Evolutionary conservation across 1,140 invertebrate genomes (phyloP).

Genomic region (Tetragonula clypearis): DNA sequence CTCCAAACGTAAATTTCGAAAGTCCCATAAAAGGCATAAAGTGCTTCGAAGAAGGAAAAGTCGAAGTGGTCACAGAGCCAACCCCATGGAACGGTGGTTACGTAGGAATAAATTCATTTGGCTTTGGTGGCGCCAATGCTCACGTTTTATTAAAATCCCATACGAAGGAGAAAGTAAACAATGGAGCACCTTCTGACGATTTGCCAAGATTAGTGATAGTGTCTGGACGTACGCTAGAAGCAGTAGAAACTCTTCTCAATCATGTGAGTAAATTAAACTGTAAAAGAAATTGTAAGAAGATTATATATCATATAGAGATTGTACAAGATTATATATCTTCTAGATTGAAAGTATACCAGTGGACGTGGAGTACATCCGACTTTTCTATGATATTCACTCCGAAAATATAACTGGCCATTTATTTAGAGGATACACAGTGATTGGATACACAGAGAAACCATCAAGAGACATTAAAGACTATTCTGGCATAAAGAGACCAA

Average conservation of each 20-base stretch:
- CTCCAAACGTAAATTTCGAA: constrained; percentile 88
- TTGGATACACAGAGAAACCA: constrained; percentile 71
- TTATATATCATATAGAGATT: too few species aligned
- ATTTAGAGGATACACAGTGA: constrained; percentile 84
- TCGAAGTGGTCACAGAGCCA: constrained; percentile 85
- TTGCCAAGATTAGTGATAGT: constrained; percentile 85
- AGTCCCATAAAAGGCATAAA: constrained; percentile 86
- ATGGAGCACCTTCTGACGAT: constrained; percentile 80
- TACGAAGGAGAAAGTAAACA: constrained; percentile 82
- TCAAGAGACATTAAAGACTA: constrained; percentile 45
- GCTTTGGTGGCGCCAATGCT: constrained; percentile 85
- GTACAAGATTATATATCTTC: too few species aligned
- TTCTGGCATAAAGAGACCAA: constrained; percentile 35
- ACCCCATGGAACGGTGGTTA: constrained; percentile 85
- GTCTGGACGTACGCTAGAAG: constrained; percentile 88
- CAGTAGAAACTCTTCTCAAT: constrained; percentile 86
- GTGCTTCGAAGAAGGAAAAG: constrained; percentile 85
- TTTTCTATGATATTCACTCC: constrained; percentile 82
- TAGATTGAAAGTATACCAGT: constrained; percentile 80
- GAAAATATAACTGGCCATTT: constrained; percentile 84
- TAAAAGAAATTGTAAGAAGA: too few species aligned
- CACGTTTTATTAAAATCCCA: constrained; percentile 86
- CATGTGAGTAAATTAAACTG: constrained; percentile 78
- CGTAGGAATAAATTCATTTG: constrained; percentile 84
- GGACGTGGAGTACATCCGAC: constrained; percentile 83